Evolutionary conservation across 2,888 invertebrate species (phyloP).

Genomic region (Leptodirus hochenwartii): DNA sequence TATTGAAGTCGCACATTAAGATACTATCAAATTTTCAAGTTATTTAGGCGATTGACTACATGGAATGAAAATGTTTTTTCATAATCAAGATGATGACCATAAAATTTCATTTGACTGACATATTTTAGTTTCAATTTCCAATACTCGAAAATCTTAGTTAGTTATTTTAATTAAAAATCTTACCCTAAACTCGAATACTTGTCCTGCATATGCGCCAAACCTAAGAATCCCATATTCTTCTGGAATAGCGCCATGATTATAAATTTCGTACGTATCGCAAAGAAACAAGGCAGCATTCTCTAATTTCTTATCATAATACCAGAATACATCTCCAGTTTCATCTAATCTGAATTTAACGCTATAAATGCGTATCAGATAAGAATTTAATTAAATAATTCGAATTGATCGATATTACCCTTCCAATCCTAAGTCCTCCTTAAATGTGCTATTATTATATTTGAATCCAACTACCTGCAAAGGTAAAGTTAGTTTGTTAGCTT

Average conservation of each 20-base stretch:
- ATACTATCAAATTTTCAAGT: too few species aligned
- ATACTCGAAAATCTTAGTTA: neutral
- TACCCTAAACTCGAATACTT: slow-evolving; percentile 43
- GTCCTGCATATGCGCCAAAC: slow-evolving; percentile 44
- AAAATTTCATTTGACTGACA: neutral
- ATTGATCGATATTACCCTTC: slow-evolving; percentile 25
- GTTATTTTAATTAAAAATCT: neutral
- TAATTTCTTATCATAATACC: slow-evolving; percentile 37
- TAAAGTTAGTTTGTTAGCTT: slow-evolving; percentile 8
- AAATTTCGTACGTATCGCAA: slow-evolving; percentile 48
- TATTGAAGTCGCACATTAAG: too few species aligned
- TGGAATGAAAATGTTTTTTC: neutral
- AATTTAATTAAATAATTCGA: slow-evolving; percentile 4
- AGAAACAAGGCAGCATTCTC: slow-evolving; percentile 38
- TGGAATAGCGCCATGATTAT: slow-evolving; percentile 15
- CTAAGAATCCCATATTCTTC: slow-evolving; percentile 29
- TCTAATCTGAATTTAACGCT: slow-evolving; percentile 33
- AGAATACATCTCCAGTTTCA: slow-evolving; percentile 42
- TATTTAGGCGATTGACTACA: too few species aligned
- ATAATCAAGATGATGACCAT: neutral
- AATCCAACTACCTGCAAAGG: slow-evolving; percentile 29
- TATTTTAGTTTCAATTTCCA: slow-evolving; percentile 1
- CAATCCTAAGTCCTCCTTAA: slow-evolving; percentile 29
- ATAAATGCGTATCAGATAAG: slow-evolving; percentile 10
- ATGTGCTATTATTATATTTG: slow-evolving; percentile 25